These are phyloP conservation scores for Seriola rivoliana DNA, from an alignment of 2,113 vertebrate genomes.

Conservation along the genomic window DNA sequence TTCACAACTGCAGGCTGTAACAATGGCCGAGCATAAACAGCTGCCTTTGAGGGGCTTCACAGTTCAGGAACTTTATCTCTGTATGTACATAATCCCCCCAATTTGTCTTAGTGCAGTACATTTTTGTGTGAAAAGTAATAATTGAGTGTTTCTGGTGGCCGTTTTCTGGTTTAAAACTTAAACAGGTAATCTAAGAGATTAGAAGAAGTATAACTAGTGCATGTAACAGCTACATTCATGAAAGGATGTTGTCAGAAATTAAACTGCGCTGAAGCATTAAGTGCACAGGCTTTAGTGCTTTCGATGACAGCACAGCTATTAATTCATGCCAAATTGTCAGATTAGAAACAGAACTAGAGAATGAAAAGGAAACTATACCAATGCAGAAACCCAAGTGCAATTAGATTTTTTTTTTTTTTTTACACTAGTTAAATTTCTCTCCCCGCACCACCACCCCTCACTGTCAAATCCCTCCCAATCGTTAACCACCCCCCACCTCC, in stretches of 20 bases:
- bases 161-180: neutral
- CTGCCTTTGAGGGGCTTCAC: neutral
- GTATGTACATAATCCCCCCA: neutral
- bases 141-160: neutral
- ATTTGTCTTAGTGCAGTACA: neutral
- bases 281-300: slow-evolving; percentile 42
- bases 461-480: slow-evolving; percentile 14
- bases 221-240: slow-evolving; percentile 22
- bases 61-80: neutral
- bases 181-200: slow-evolving; percentile 30
- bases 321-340: slow-evolving; percentile 51
- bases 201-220: neutral
- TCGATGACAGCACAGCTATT: slow-evolving; percentile 40
- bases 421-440: neutral
- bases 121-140: neutral
- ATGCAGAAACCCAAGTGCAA: slow-evolving; percentile 17
- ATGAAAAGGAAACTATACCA: slow-evolving; percentile 14
- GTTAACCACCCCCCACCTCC: neutral
- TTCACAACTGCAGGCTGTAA: neutral
- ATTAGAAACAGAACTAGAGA: neutral
- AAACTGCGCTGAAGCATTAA: slow-evolving; percentile 40
- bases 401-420: slow-evolving; percentile 6
- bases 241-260: slow-evolving; percentile 44
- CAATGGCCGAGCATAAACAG: neutral
- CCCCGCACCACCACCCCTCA: neutral